These are phyloP conservation scores for Nipponia nippon DNA, from an alignment of 2,113 vertebrate species.

Conservation along the genomic window DNA sequence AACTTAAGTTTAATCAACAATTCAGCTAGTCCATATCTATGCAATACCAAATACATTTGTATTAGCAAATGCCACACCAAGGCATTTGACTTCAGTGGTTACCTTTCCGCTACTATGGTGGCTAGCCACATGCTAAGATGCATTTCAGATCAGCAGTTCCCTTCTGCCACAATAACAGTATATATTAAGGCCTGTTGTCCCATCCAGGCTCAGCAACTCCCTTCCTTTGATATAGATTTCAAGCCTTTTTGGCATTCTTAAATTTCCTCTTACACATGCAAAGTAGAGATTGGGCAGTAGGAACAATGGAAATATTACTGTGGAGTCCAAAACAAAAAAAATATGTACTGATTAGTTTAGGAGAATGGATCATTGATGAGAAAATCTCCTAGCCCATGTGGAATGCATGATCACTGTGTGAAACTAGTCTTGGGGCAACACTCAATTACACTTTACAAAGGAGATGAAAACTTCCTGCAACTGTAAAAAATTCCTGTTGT, in stretches of 20 bases:
- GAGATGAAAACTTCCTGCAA: neutral
- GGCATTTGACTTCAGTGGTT: neutral
- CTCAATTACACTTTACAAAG: neutral
- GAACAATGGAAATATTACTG: neutral
- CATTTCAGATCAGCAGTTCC: neutral
- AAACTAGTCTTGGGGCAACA: neutral
- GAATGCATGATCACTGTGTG: rapidly evolving
- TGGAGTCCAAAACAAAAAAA: neutral
- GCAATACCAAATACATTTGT: neutral
- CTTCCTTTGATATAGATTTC: neutral
- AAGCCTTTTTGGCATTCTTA: neutral
- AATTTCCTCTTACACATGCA: neutral
- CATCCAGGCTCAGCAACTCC: neutral
- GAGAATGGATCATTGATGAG: neutral
- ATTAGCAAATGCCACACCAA: neutral
- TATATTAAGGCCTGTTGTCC: neutral
- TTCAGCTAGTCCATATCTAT: neutral
- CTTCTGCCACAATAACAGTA: neutral
- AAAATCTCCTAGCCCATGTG: neutral
- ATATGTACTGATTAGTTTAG: neutral
- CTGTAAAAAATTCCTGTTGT: neutral
- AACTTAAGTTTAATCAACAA: neutral
- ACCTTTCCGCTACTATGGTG: neutral
- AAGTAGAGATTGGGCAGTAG: neutral
- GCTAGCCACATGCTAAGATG: neutral